Base-by-base conservation (phyloP, 2,113 vertebrate species). In the Zeus faber region DNA sequence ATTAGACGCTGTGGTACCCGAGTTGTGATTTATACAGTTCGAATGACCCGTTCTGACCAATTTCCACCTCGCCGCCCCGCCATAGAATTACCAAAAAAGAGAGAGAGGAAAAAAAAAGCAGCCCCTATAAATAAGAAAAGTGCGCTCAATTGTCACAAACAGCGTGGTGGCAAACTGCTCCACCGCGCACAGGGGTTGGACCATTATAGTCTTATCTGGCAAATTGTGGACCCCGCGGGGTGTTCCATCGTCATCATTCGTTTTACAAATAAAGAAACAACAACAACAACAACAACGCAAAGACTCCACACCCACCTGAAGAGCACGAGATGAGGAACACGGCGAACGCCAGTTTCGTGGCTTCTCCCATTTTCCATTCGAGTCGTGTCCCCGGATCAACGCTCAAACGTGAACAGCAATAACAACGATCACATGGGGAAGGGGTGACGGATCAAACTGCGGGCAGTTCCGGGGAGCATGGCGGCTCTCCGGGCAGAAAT, bases 281-380 rank as follows among this genome's bases (percentile, higher is more conserved):
- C n/a, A n/a, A n/a, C n/a, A n/a, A n/a, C n/a, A n/a, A n/a, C n/a
- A n/a, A n/a, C n/a, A n/a, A n/a, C n/a, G 67, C 6, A 33, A 18
- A 3, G 54, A 50, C 63, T 23, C 37, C 77, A 68, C 67, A 91
- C 96, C 90, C 89, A 98, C 96, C 97, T 94, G 97, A 99, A 80
- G 95, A 98, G 65, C 94, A 99, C 53, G 97, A 98, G 91, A 98
- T 94, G 85, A 98, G 95, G 92, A 99, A 95, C 79, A 99, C 95
- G 63, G 96, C 96, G 35, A 98, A 93, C 80, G 93, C 95, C 89
- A 99, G 91, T 89, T 99, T 98, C 62, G 94, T 95, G 85, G 94
- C 96, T 86, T 94, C 94, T 93, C 96, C 96, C 97, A 99, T 99
- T 89, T 93, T 97, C 91, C 88, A 80, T 78, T 67, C 78, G 78